Evolutionary conservation across 2,888 invertebrate genomes (phyloP).

Genomic region (Ectropis crepuscularia): DNA sequence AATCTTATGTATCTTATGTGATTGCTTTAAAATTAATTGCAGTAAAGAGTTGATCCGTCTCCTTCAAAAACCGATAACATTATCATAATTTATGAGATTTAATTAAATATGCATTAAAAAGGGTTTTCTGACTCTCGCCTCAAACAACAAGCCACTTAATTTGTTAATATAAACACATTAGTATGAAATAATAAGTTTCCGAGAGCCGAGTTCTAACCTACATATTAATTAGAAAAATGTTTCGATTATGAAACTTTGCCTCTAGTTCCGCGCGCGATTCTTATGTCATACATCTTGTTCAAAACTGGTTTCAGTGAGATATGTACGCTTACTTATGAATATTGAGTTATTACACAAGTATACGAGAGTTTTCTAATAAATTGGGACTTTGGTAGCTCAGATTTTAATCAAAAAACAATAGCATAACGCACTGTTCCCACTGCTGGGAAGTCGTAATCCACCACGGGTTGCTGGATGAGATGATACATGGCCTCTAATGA

Average conservation of each 20-base stretch:
- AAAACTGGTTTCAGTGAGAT: constrained; percentile 16
- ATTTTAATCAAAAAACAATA: too few relatives aligned
- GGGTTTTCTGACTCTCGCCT: constrained; percentile 3
- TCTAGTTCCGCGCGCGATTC: constrained; percentile 24
- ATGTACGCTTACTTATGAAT: constrained; percentile 13
- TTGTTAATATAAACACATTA: constrained; percentile 12
- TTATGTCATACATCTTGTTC: constrained; percentile 31
- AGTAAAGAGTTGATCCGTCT: too few relatives aligned
- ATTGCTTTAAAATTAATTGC: too few relatives aligned
- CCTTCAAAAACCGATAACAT: not conserved
- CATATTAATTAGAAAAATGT: constrained; percentile 39
- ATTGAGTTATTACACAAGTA: not conserved
- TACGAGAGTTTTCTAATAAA: constrained; percentile 8
- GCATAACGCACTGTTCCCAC: too few relatives aligned
- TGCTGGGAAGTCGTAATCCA: too few relatives aligned
- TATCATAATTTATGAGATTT: not conserved
- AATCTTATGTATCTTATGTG: too few relatives aligned
- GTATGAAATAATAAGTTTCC: constrained; percentile 23
- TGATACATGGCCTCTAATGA: too few relatives aligned
- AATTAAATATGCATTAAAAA: constrained; percentile 5
- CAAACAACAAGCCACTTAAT: constrained; percentile 13
- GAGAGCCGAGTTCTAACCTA: constrained; percentile 24
- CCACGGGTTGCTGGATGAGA: too few relatives aligned
- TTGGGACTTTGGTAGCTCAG: not conserved
- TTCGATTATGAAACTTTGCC: constrained; percentile 37